These are phyloP conservation scores for Lampropteryx suffumata DNA, from an alignment of 2,888 invertebrate species.

Conservation along the genomic window DNA sequence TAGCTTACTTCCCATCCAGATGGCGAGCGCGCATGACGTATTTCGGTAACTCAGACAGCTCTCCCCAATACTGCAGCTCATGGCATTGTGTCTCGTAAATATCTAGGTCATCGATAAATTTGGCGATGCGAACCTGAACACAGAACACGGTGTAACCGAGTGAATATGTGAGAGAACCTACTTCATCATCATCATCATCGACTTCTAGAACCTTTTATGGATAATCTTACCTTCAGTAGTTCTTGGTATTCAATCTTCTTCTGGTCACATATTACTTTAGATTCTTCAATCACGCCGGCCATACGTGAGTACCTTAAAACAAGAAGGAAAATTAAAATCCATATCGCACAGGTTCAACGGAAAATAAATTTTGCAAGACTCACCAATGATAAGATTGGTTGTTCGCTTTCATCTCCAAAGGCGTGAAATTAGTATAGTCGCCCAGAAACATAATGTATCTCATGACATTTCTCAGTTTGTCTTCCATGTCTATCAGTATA, in stretches of 20 bases:
- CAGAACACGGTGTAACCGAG: background rate
- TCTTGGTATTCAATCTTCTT: slow-evolving; percentile 95
- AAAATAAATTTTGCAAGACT: background rate
- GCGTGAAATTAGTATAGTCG: slow-evolving; percentile 90
- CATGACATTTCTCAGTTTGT: slow-evolving; percentile 86
- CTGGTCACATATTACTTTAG: slow-evolving; percentile 89
- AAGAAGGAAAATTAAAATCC: background rate
- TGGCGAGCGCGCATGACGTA: slow-evolving; percentile 92
- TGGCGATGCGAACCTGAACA: slow-evolving; percentile 85
- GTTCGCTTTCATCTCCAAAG: slow-evolving; percentile 94
- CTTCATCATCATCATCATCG: too few relatives aligned
- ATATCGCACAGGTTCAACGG: too few relatives aligned
- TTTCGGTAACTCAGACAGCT: slow-evolving; percentile 90
- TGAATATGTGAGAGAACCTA: too few relatives aligned
- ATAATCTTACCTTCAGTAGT: slow-evolving; percentile 81
- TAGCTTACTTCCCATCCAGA: slow-evolving; percentile 85
- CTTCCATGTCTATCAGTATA: slow-evolving; percentile 88
- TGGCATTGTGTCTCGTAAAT: slow-evolving; percentile 91
- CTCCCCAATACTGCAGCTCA: slow-evolving; percentile 94
- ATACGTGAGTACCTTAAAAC: slow-evolving; percentile 87
- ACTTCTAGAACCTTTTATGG: too few relatives aligned
- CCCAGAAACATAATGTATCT: slow-evolving; percentile 91
- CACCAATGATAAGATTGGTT: slow-evolving; percentile 93
- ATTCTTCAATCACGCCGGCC: slow-evolving; percentile 91
- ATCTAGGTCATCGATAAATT: slow-evolving; percentile 92